Percentiles rank a stretch among this genome's conserved stretches.
These are phyloP conservation scores for Gibbula magus DNA, from an alignment of 2,888 invertebrate genomes.

Conservation along the genomic window DNA sequence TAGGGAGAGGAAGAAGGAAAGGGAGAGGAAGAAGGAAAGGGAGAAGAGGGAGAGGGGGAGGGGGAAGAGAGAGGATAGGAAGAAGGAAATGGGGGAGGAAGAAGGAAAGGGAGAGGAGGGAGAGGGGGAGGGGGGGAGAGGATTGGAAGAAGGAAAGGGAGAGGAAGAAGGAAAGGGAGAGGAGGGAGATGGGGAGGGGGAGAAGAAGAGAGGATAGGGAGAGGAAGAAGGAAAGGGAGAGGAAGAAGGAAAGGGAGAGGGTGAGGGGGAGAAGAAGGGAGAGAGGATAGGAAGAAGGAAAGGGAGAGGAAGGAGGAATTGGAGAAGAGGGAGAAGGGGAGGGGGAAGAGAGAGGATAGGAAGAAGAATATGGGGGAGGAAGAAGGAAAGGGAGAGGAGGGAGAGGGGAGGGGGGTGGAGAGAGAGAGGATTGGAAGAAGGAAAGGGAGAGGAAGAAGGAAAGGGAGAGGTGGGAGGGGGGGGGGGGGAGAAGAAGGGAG, in stretches of 20 bases:
- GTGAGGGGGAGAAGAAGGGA: conserved; percentile 19
- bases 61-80: neutral
- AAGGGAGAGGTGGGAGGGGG: neutral
- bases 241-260: neutral
- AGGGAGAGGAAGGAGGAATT: conserved; percentile 1
- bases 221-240: neutral
- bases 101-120: neutral
- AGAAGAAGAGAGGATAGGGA: neutral
- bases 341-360: neutral
- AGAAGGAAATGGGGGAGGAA: neutral
- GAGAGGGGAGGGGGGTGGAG: neutral
- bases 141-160: neutral
- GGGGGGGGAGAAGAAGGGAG: neutral
- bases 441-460: neutral
- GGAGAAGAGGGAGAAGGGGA: neutral
- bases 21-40: no score
- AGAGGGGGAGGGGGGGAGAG: neutral
- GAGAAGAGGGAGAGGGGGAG: no score
- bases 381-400: neutral
- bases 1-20: no score
- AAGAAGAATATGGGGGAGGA: neutral
- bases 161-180: neutral
- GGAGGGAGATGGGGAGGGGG: neutral
- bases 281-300: conserved; percentile 17
- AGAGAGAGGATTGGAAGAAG: neutral